These are phyloP conservation scores for Limanda limanda DNA, from an alignment of 2,113 vertebrate genomes.

Conservation along the genomic window DNA sequence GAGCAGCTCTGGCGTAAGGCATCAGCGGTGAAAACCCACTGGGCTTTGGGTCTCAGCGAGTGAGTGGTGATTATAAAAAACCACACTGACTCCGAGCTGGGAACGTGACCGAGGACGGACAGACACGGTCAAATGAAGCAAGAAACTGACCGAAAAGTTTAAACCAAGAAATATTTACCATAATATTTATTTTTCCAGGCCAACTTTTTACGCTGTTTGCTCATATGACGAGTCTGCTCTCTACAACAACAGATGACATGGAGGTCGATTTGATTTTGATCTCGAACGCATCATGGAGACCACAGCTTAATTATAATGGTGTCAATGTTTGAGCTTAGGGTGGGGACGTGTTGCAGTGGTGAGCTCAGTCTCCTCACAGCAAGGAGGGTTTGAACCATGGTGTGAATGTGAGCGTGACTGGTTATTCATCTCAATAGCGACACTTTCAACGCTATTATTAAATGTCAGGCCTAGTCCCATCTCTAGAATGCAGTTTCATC, in stretches of 20 bases:
- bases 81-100: slow-evolving; percentile 19
- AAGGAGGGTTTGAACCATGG: too few species aligned
- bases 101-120: slow-evolving; percentile 37
- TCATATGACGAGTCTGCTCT: too few species aligned
- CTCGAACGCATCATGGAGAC: not conserved
- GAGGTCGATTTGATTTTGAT: too few species aligned
- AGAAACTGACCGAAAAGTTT: not conserved
- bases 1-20: slow-evolving; percentile 46
- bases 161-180: too few species aligned
- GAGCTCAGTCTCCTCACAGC: too few species aligned
- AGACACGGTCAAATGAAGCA: not conserved
- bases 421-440: too few species aligned
- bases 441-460: too few species aligned
- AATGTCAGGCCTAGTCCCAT: too few species aligned
- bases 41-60: slow-evolving; percentile 42
- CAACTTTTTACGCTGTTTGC: not conserved
- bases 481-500: too few species aligned
- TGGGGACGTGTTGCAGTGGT: too few species aligned
- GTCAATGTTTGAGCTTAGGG: slow-evolving; percentile 13
- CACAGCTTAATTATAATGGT: not conserved
- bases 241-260: too few species aligned
- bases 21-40: slow-evolving; percentile 62
- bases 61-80: slow-evolving; percentile 59
- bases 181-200: not conserved
- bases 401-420: too few species aligned